These are phyloP conservation scores for Drosophila stalkeri DNA, from an alignment of 2,888 invertebrate species.

Conservation along the genomic window DNA sequence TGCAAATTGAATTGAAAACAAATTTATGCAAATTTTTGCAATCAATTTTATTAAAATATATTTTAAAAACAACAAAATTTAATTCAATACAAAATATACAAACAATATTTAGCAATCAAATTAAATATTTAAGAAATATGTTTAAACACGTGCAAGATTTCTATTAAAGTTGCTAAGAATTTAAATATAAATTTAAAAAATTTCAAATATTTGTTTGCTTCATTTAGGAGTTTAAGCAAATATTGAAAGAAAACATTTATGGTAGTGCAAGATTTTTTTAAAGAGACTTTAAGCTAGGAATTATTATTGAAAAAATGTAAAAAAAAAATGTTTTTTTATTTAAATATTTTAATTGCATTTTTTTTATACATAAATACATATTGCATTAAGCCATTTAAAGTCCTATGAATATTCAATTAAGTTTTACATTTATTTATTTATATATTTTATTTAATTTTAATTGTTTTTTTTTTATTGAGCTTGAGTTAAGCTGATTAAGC, in stretches of 20 bases:
- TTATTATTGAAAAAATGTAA: too few relatives aligned
- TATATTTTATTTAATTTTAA: too few relatives aligned
- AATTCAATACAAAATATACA: not conserved
- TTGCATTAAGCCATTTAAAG: too few relatives aligned
- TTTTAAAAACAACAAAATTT: not conserved
- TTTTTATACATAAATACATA: too few relatives aligned
- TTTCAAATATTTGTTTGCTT: too few relatives aligned
- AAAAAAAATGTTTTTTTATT: too few relatives aligned
- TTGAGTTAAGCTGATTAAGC: too few relatives aligned
- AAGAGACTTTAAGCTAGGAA: too few relatives aligned
- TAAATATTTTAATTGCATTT: too few relatives aligned
- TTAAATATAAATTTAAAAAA: not conserved
- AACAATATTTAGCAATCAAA: not conserved
- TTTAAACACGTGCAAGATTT: not conserved
- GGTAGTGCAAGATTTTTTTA: not conserved
- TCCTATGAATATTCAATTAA: too few relatives aligned
- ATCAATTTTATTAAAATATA: not conserved
- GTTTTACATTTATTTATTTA: too few relatives aligned
- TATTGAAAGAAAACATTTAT: not conserved
- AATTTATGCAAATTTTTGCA: conserved; percentile 2
- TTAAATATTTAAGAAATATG: not conserved
- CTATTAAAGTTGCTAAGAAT: not conserved
- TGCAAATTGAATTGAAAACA: not conserved
- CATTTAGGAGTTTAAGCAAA: not conserved
- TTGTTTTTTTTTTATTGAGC: too few relatives aligned